Conservation (phyloP, 2,113 vertebrate genomes). For the Urocynchramus pylzowi region DNA sequence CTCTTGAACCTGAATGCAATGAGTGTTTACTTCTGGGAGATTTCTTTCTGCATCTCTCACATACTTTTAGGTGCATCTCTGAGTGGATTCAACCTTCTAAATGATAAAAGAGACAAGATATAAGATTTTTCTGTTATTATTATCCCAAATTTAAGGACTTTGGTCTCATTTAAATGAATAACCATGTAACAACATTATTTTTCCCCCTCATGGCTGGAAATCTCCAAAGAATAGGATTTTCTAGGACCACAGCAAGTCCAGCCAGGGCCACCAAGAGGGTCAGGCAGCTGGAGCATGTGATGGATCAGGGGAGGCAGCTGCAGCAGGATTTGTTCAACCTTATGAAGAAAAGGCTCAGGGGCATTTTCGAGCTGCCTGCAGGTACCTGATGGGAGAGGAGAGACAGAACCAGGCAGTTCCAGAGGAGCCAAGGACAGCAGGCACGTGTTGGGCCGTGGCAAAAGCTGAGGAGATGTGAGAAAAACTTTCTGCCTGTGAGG, state of each 20-base stretch:
- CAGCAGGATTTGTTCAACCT: not conserved
- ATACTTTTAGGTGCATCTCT: not conserved
- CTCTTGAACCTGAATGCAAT: not conserved
- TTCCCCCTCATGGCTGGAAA: not conserved
- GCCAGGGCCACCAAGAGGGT: not conserved
- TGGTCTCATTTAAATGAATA: not conserved
- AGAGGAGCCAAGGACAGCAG: not conserved
- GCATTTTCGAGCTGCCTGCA: not conserved
- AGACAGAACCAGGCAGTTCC: not conserved
- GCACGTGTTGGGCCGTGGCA: accelerated
- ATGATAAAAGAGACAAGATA: not conserved
- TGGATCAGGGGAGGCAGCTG: not conserved
- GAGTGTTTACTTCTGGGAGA: not conserved
- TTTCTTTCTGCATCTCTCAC: not conserved
- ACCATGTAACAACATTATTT: not conserved
- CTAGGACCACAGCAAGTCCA: not conserved
- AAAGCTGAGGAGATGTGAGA: not conserved
- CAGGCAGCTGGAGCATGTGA: not conserved
- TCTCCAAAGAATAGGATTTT: not conserved
- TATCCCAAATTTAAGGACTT: not conserved
- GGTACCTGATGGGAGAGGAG: not conserved
- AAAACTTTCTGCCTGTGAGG: not conserved
- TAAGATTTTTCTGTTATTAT: not conserved
- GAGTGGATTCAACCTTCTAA: not conserved
- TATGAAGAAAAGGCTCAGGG: not conserved